Conservation (phyloP, 2,113 vertebrate genomes). For the Serinus canaria region DNA sequence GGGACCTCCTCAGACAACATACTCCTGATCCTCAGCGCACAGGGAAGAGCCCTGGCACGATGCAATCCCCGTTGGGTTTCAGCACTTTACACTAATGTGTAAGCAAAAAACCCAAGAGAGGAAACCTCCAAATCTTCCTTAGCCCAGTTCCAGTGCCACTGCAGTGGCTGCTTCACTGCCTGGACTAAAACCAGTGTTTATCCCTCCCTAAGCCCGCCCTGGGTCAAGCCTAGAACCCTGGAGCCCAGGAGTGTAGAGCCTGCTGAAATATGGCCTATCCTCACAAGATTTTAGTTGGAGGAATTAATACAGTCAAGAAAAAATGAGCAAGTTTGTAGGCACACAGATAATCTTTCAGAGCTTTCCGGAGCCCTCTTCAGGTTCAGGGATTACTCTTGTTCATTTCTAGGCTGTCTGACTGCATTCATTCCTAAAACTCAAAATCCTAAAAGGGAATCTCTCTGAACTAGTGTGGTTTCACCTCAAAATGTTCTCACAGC, state of each 20-base stretch:
- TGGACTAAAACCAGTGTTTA: background rate
- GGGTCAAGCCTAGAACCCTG: background rate
- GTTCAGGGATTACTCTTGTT: background rate
- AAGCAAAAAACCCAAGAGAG: background rate
- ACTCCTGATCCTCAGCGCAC: background rate
- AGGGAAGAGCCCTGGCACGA: background rate
- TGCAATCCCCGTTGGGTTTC: fast-evolving
- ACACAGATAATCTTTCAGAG: background rate
- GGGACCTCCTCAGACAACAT: fast-evolving
- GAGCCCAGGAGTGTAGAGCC: fast-evolving
- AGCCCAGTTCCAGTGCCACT: background rate
- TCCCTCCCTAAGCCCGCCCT: background rate
- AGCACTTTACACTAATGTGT: fast-evolving
- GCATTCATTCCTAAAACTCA: background rate
- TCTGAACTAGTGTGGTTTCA: background rate
- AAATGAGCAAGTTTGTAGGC: background rate
- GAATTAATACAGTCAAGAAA: background rate
- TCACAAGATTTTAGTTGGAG: background rate
- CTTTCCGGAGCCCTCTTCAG: background rate
- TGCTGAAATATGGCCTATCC: background rate
- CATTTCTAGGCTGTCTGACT: background rate
- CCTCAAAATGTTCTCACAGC: background rate
- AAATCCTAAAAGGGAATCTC: background rate
- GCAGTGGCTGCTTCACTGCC: background rate
- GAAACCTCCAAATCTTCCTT: background rate